Evolutionary conservation across 2,113 vertebrate species (phyloP).

Genomic region (Brienomyrus brachyistius): DNA sequence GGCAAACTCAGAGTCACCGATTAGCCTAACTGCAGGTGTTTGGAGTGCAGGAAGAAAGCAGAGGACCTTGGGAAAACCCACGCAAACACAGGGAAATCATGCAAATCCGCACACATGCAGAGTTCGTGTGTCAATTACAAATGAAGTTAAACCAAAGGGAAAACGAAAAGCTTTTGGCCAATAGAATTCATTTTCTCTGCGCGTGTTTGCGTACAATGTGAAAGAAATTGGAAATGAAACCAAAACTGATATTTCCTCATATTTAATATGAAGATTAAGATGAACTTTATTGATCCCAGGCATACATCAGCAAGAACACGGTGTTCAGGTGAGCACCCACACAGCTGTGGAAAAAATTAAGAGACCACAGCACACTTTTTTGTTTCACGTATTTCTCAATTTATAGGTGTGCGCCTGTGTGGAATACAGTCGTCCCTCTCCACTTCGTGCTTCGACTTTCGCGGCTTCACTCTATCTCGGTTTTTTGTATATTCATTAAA

Average conservation of each 20-base stretch:
- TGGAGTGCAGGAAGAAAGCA: neutral
- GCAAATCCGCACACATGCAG: neutral
- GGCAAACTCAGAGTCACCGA: neutral
- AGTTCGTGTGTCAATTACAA: neutral
- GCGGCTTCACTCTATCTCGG: no score
- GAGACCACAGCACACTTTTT: no score
- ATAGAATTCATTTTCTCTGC: neutral
- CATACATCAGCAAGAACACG: neutral
- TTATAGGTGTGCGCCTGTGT: no score
- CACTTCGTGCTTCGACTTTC: no score
- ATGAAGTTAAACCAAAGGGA: neutral
- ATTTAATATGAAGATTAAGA: neutral
- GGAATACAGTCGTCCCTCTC: no score
- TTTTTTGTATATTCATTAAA: no score
- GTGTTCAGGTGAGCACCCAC: neutral
- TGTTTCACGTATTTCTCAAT: no score
- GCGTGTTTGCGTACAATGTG: neutral
- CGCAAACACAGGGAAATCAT: neutral
- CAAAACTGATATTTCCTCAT: neutral
- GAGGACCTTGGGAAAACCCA: neutral
- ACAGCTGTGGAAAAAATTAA: no score
- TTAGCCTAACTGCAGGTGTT: neutral
- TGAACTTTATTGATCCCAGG: neutral
- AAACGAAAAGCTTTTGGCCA: neutral
- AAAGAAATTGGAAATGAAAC: neutral